phyloP scores from a whole-genome alignment of 2,113 vertebrate species.

The Neotragus moschatus region DNA sequence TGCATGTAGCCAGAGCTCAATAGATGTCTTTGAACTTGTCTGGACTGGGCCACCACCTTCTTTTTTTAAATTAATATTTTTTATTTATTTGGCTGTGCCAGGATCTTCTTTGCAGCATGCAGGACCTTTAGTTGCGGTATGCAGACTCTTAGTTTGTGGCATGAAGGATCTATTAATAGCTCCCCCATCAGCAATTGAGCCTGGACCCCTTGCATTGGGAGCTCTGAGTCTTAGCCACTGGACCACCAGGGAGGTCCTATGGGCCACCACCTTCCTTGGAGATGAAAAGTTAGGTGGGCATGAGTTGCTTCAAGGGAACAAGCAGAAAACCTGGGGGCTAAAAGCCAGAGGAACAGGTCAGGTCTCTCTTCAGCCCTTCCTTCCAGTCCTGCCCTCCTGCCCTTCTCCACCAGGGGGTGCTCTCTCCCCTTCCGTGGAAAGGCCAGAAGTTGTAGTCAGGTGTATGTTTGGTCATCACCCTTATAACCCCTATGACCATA shows the following conservation, averaged over 20 bases:
- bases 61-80: not conserved
- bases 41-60: not conserved
- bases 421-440: not conserved
- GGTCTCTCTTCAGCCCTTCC: not conserved
- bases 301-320: not conserved
- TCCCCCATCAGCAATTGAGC: not conserved
- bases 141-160: not conserved
- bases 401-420: constrained; percentile 52
- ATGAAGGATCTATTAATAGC: not conserved
- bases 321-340: not conserved
- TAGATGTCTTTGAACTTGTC: not conserved
- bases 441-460: fast-evolving
- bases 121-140: not conserved
- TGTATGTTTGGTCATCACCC: not conserved
- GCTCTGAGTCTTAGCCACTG: not conserved
- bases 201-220: not conserved
- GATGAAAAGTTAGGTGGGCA: not conserved
- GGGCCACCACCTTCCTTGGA: not conserved
- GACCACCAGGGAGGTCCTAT: not conserved
- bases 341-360: not conserved
- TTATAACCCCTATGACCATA: not conserved
- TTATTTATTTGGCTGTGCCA: not conserved
- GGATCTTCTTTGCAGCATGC: not conserved
- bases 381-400: not conserved
- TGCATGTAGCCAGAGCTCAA: not conserved